Percentiles rank a stretch among this genome's conserved stretches.
phyloP scores from a whole-genome alignment of 1,140 invertebrate genomes.

The Diachasmimorpha longicaudata region DNA sequence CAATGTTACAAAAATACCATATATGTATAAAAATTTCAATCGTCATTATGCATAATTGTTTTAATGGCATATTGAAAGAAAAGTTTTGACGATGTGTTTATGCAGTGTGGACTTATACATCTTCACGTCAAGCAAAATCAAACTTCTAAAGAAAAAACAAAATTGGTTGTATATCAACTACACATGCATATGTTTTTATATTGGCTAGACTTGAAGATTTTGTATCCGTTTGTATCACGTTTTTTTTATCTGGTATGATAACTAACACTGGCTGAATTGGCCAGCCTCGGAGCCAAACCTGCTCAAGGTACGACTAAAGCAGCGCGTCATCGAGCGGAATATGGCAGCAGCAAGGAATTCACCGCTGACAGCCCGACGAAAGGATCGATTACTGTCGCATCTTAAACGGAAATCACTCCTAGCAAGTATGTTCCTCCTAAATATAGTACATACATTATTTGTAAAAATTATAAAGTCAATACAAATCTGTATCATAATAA shows the following conservation, averaged over 20 bases:
- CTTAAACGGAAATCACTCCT: conserved; percentile 79
- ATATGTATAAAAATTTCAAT: no score
- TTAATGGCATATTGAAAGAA: not conserved
- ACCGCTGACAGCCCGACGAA: conserved; percentile 85
- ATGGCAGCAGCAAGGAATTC: conserved; percentile 67
- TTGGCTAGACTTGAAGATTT: conserved; percentile 20
- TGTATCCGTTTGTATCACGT: conserved; percentile 25
- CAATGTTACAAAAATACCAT: not conserved
- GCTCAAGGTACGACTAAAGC: conserved; percentile 94
- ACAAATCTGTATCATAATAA: no score
- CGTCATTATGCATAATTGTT: not conserved
- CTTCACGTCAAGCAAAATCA: not conserved
- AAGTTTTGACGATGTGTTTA: conserved; percentile 21
- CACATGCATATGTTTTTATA: not conserved
- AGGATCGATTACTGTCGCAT: conserved; percentile 76
- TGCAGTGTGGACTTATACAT: conserved; percentile 7
- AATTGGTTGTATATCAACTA: no score
- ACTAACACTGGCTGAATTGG: conserved; percentile 60
- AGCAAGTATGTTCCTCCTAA: conserved; percentile 72
- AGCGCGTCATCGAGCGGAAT: conserved; percentile 90
- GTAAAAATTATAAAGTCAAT: not conserved
- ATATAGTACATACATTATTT: conserved; percentile 36
- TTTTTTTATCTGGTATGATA: conserved; percentile 33
- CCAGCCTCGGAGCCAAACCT: conserved; percentile 97
- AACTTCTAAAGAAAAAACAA: not conserved